Evolutionary conservation across 2,113 vertebrate species (phyloP), one percentile per base, ranked within the genome.

Genomic region (Fregetta grallaria): DNA sequence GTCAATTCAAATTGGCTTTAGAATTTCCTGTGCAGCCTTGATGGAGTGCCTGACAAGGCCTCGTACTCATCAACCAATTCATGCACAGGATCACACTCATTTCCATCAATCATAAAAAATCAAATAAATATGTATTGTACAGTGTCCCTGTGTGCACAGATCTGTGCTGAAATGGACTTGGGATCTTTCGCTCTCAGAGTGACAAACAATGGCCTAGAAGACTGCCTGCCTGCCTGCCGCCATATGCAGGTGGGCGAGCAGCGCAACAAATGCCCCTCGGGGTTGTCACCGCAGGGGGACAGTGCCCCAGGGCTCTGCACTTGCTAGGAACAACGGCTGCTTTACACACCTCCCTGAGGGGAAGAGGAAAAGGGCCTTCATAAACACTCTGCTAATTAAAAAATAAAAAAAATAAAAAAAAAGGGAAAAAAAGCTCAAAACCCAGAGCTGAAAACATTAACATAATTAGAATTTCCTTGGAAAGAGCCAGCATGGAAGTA

Each of bases 211-310:
- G 30, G 21, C 62, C 55, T 10, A 32, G 61, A 53, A 49, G 15
- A 47, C 8, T 34, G 40, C 14, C 14, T 47, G 40, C 14, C 14
- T 47, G 76, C 34, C 34, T 21, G 50, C 68, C 0, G 8, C 70
- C n/a, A 1, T 1, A 1, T 1, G 5, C 9, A 8, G 15, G 40
- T 25, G 29, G 47, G 63, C 10, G 47, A 72, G 71, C 1, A 72
- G 71, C 1, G 0, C 61, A 80, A 23, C 47, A 42, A 19, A 47
- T 5, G 11, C 58, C 68, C 27, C 44, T 13, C 1, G 2, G 44
- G 25, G n/a, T 5, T 38, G 36, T 32, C 29, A 16, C 22, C 23
- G 1, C 12, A 11, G 75, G 8, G 59, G 17, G 3, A 50, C 3
- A 1, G n/a, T 23, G 74, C 17, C 45, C 59, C 44, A 22, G 38